Percentiles rank a stretch among this genome's conserved stretches.
phyloP scores from a whole-genome alignment of 2,797 vertebrate genomes.

The Karalla daura region DNA sequence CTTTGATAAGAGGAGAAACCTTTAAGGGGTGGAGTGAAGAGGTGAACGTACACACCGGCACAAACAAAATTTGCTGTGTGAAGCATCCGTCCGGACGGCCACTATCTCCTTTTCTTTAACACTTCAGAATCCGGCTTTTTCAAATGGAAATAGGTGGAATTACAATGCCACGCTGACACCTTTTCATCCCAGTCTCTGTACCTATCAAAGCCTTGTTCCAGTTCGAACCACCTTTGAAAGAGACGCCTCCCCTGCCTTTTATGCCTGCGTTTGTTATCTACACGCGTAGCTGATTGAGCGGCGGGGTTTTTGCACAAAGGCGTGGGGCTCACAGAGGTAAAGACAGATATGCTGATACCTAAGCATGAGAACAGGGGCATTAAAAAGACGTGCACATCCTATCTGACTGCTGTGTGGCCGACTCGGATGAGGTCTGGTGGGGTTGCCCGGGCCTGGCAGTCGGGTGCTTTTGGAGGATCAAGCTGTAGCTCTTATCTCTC shows the following conservation, averaged over 20 bases:
- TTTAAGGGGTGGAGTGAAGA: not conserved
- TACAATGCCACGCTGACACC: not conserved
- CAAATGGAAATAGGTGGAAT: slow-evolving; percentile 21
- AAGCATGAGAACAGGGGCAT: not conserved
- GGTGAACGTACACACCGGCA: not conserved
- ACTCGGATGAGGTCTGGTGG: slow-evolving; percentile 45
- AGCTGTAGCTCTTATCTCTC: slow-evolving; percentile 63
- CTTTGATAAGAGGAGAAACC: not conserved
- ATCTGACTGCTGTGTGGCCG: too few relatives aligned
- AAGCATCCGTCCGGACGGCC: not conserved
- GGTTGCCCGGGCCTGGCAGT: slow-evolving; percentile 40
- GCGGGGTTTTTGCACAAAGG: not conserved
- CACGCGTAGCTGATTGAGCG: not conserved
- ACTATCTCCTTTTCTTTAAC: slow-evolving; percentile 9
- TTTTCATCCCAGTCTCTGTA: not conserved
- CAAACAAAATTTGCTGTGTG: not conserved
- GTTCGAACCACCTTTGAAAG: slow-evolving; percentile 26
- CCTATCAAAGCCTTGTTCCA: not conserved
- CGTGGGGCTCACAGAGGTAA: not conserved
- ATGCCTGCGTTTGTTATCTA: slow-evolving; percentile 18
- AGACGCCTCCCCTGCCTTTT: not conserved
- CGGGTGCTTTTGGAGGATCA: slow-evolving; percentile 53
- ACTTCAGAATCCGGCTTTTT: slow-evolving; percentile 3
- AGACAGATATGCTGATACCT: slow-evolving; percentile 15
- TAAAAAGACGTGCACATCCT: slow-evolving; percentile 2